Percentiles rank a stretch among this genome's conserved stretches.
Evolutionary conservation across 2,797 vertebrate genomes (phyloP).

Genomic region (Diplodus sargus): DNA sequence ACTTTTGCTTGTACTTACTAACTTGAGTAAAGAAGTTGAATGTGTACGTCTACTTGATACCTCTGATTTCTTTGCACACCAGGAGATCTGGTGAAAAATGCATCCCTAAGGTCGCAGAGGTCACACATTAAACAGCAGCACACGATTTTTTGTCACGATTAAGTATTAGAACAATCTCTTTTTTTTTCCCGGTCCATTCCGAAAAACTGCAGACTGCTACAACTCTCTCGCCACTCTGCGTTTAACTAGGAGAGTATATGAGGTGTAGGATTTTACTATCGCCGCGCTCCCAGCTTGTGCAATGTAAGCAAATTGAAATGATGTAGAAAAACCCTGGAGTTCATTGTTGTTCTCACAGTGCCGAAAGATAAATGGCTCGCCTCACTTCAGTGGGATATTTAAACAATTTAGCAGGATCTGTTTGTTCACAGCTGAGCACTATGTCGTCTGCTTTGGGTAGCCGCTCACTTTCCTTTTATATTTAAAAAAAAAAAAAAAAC

Average conservation of each 20-base stretch:
- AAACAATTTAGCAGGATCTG: constrained; percentile 22
- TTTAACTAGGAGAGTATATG: constrained; percentile 71
- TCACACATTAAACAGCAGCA: constrained; percentile 30
- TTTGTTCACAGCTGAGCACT: constrained; percentile 19
- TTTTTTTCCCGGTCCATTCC: constrained; percentile 42
- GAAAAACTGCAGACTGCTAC: constrained; percentile 60
- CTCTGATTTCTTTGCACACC: neutral
- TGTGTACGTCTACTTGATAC: too few species aligned
- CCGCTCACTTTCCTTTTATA: constrained; percentile 28
- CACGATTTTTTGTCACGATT: constrained; percentile 42
- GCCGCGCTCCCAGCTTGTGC: constrained; percentile 61
- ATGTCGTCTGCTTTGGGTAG: constrained; percentile 17
- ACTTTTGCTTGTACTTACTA: too few species aligned
- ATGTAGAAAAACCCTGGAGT: constrained; percentile 36
- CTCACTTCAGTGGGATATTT: constrained; percentile 19
- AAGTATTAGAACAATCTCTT: constrained; percentile 49
- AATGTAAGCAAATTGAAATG: constrained; percentile 61
- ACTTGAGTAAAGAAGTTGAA: too few species aligned
- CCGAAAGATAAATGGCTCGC: constrained; percentile 21
- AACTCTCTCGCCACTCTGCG: constrained; percentile 54
- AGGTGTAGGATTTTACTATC: constrained; percentile 69
- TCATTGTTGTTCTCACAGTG: constrained; percentile 26
- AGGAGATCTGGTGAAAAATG: constrained; percentile 8
- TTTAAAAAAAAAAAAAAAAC: constrained; percentile 35
- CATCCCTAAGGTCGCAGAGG: constrained; percentile 28